Percentiles rank a stretch among this genome's conserved stretches.
Conservation (phyloP, 2,797 vertebrate species). For the Phrynocephalus vlangalii region DNA sequence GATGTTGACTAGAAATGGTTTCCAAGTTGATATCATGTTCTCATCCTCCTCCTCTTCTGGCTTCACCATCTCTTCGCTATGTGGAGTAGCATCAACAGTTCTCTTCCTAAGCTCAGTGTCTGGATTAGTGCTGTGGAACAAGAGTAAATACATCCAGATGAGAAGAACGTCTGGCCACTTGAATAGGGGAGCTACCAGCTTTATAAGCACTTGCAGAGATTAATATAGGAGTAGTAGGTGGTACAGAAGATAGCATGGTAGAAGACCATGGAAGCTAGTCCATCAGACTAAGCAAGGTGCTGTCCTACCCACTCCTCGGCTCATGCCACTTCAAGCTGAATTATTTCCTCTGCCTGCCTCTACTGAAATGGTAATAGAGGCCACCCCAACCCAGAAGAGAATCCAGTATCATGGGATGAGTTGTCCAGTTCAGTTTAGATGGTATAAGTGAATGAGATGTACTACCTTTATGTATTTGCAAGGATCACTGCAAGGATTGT, state of each 20-base stretch:
- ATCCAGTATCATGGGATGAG: too few species aligned
- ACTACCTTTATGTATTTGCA: too few species aligned
- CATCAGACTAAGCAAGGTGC: too few species aligned
- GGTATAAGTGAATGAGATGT: too few species aligned
- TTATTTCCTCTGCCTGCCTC: too few species aligned
- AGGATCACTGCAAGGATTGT: too few species aligned
- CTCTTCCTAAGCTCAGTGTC: slow-evolving; percentile 86
- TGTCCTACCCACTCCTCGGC: too few species aligned
- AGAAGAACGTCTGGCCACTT: fast-evolving
- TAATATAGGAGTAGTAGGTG: neutral
- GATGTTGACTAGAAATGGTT: slow-evolving; percentile 87
- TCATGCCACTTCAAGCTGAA: too few species aligned
- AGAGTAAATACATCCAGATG: fast-evolving
- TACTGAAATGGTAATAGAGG: too few species aligned
- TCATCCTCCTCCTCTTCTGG: slow-evolving; percentile 71
- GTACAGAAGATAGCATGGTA: neutral
- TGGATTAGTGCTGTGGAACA: slow-evolving; percentile 77
- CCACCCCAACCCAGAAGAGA: too few species aligned
- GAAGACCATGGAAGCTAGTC: neutral
- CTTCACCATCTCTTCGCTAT: slow-evolving; percentile 62
- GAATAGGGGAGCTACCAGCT: neutral
- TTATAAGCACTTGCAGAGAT: neutral
- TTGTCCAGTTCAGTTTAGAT: too few species aligned
- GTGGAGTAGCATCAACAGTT: slow-evolving; percentile 51
- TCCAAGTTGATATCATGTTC: slow-evolving; percentile 81